Percentiles rank a stretch among this genome's conserved stretches.
Conservation (phyloP, 2,888 invertebrate species). For the Mactromeris polynyma region DNA sequence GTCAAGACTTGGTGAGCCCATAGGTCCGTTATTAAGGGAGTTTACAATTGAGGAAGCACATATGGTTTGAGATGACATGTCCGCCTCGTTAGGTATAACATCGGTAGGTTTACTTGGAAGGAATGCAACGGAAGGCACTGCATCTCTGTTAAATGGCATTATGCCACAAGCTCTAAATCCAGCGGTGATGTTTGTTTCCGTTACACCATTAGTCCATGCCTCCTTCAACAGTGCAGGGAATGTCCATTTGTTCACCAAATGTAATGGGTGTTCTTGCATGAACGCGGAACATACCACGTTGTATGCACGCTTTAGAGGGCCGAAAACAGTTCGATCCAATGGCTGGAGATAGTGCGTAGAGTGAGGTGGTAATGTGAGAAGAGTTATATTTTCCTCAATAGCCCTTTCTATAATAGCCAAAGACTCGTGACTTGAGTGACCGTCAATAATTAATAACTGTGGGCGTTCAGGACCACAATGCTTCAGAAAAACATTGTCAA, state of each 20-base stretch:
- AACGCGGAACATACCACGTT: slow-evolving; percentile 55
- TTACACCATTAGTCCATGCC: neutral
- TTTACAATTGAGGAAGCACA: no score
- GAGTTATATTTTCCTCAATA: slow-evolving; percentile 53
- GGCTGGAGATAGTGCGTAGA: slow-evolving; percentile 63
- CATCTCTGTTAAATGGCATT: neutral
- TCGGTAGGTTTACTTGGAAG: neutral
- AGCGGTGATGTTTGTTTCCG: neutral
- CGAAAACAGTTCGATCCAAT: slow-evolving; percentile 59
- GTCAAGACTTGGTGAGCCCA: no score
- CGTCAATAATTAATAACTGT: slow-evolving; percentile 73
- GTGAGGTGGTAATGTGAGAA: slow-evolving; percentile 66
- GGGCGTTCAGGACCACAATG: slow-evolving; percentile 72
- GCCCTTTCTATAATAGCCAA: slow-evolving; percentile 67
- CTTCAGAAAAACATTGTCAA: slow-evolving; percentile 67
- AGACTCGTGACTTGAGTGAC: slow-evolving; percentile 70
- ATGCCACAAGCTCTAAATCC: slow-evolving; percentile 18
- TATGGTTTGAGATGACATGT: no score
- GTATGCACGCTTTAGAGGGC: slow-evolving; percentile 61
- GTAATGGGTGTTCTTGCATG: slow-evolving; percentile 30
- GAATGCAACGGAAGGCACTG: neutral
- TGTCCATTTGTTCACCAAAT: slow-evolving; percentile 40
- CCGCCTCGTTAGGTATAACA: neutral
- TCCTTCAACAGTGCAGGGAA: slow-evolving; percentile 25
- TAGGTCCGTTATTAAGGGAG: no score